phyloP scores from a whole-genome alignment of 2,797 vertebrate genomes.

The Gadopsis bispinosus region DNA sequence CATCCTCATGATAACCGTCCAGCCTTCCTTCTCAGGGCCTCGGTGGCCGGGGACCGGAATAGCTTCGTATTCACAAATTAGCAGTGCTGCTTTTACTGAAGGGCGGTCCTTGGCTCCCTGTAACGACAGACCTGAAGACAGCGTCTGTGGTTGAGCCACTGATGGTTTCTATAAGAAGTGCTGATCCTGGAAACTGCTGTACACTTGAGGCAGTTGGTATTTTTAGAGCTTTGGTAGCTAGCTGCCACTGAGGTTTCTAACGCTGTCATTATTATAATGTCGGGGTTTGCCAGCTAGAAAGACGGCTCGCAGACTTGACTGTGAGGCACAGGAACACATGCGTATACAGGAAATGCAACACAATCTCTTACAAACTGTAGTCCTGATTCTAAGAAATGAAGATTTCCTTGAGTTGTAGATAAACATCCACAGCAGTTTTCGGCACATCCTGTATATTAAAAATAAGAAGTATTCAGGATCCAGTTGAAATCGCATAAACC shows the following conservation, averaged over 20 bases:
- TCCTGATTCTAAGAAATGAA: too few relatives aligned
- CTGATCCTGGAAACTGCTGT: constrained; percentile 71
- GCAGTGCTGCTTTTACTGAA: constrained; percentile 41
- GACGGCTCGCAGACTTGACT: constrained; percentile 8
- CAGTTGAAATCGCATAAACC: not conserved
- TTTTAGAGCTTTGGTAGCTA: constrained; percentile 69
- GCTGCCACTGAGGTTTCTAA: constrained; percentile 51
- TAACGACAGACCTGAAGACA: constrained; percentile 55
- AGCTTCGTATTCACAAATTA: constrained; percentile 71
- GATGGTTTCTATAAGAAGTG: constrained; percentile 59
- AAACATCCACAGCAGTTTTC: not conserved
- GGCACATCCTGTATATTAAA: too few relatives aligned
- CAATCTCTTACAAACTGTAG: not conserved
- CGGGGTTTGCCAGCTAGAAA: constrained; percentile 46
- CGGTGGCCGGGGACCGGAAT: constrained; percentile 54
- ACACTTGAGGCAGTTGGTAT: constrained; percentile 50
- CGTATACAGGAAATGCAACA: constrained; percentile 30
- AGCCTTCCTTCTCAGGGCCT: constrained; percentile 14
- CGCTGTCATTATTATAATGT: constrained; percentile 78
- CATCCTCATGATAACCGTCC: not conserved
- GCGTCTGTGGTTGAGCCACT: constrained; percentile 50
- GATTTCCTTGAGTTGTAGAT: not conserved
- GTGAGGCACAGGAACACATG: constrained; percentile 29
- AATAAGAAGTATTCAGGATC: not conserved
- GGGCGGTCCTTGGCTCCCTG: constrained; percentile 12